Evolutionary conservation across 2,888 invertebrate genomes (phyloP).

Genomic region (Synergus laeviventris): DNA sequence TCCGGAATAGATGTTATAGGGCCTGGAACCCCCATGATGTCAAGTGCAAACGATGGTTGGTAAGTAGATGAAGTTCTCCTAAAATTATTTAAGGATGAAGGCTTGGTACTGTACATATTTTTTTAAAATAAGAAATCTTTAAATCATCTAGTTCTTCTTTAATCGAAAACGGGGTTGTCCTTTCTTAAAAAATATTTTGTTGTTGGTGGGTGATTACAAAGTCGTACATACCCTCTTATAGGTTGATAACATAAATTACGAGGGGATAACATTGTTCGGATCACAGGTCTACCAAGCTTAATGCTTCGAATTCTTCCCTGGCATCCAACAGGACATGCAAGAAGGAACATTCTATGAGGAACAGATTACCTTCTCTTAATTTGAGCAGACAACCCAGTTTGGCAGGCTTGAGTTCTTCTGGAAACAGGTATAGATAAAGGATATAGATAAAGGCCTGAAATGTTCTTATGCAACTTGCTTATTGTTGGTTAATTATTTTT

Average conservation of each 20-base stretch:
- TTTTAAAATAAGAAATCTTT: too few relatives aligned
- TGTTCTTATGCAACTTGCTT: background rate
- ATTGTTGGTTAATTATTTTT: background rate
- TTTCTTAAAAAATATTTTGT: background rate
- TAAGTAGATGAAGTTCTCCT: conserved; percentile 62
- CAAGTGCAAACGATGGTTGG: conserved; percentile 81
- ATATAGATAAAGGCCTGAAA: too few relatives aligned
- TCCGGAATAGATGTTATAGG: conserved; percentile 82
- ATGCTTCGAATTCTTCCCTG: conserved; percentile 71
- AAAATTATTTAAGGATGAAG: background rate
- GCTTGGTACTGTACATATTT: background rate
- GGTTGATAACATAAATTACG: conserved; percentile 35
- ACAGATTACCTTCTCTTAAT: conserved; percentile 55
- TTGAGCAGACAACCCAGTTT: conserved; percentile 59
- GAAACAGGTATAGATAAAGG: too few relatives aligned
- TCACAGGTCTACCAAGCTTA: conserved; percentile 72
- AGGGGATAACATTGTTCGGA: conserved; percentile 35
- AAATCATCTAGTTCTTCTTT: too few relatives aligned
- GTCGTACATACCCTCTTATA: conserved; percentile 27
- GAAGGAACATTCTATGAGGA: conserved; percentile 51
- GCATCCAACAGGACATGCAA: conserved; percentile 76
- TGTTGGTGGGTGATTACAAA: background rate
- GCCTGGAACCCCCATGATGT: conserved; percentile 83
- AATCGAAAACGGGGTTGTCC: background rate
- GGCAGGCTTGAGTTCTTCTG: conserved; percentile 47